Evolutionary conservation across 2,888 invertebrate genomes (phyloP).

Genomic region (Patella ulyssiponensis): DNA sequence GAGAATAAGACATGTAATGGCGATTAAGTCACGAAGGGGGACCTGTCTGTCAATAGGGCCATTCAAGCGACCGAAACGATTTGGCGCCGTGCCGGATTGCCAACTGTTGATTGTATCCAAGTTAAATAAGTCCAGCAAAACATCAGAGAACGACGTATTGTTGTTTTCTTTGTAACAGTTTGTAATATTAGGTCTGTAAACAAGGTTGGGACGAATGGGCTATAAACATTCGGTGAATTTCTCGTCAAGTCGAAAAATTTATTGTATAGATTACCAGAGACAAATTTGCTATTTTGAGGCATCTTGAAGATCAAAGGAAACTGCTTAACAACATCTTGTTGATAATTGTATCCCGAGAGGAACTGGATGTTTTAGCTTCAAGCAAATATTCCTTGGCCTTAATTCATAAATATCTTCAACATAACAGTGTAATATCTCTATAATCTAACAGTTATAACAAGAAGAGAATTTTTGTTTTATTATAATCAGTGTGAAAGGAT

Average conservation of each 20-base stretch:
- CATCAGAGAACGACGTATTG: background rate
- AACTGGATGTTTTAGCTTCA: no score
- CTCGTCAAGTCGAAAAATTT: background rate
- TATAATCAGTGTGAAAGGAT: no score
- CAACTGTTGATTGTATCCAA: background rate
- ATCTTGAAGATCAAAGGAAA: background rate
- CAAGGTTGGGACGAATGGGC: background rate
- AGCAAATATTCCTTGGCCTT: no score
- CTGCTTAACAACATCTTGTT: no score
- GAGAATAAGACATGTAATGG: background rate
- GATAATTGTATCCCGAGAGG: no score
- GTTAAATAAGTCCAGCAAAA: slow-evolving; percentile 8
- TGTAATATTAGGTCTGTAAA: slow-evolving; percentile 4
- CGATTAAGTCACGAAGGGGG: background rate
- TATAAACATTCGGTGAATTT: slow-evolving; percentile 4
- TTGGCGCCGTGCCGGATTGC: background rate
- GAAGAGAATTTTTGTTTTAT: no score
- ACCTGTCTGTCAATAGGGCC: background rate
- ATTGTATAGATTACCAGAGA: slow-evolving; percentile 3
- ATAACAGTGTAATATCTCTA: no score
- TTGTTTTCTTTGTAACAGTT: slow-evolving; percentile 4
- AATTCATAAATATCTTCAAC: no score
- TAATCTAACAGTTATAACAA: no score
- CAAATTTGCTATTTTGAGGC: background rate
- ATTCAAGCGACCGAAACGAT: background rate